phyloP scores from a whole-genome alignment of 2,888 invertebrate genomes.

The Acronicta aceris region DNA sequence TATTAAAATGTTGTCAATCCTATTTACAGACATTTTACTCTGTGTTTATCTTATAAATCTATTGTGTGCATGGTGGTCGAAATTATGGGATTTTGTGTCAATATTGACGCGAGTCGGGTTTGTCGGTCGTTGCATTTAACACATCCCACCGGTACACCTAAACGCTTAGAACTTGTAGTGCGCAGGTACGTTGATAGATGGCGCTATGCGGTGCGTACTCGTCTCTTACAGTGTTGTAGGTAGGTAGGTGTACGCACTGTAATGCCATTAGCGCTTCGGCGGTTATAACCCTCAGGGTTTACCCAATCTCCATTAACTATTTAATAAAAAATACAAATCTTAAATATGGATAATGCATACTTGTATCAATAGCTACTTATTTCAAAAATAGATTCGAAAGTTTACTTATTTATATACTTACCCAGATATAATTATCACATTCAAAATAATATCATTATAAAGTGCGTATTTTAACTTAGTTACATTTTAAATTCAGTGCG shows the following conservation, averaged over 20 bases:
- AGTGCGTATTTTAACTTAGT: background rate
- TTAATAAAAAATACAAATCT: too few species aligned
- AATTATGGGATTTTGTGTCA: constrained; percentile 88
- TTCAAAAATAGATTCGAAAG: background rate
- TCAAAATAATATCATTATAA: constrained; percentile 1
- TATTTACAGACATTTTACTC: constrained; percentile 89
- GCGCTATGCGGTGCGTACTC: constrained; percentile 62
- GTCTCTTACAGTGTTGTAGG: constrained; percentile 15
- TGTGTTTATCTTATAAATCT: constrained; percentile 89
- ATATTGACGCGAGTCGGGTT: constrained; percentile 84
- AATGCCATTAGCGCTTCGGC: constrained; percentile 10
- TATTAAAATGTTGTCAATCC: constrained; percentile 89
- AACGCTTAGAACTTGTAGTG: constrained; percentile 60
- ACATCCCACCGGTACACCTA: constrained; percentile 79
- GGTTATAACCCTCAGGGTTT: background rate
- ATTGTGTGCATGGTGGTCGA: constrained; percentile 87
- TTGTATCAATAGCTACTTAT: background rate
- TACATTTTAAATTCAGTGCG: background rate
- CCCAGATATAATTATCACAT: background rate
- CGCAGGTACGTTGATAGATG: constrained; percentile 67
- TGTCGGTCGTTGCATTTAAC: constrained; percentile 86
- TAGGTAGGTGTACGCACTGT: constrained; percentile 1
- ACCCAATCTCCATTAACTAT: background rate
- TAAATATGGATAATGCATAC: background rate
- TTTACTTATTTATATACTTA: background rate